These are phyloP conservation scores for Sebastes hubbsi DNA, from an alignment of 2,797 vertebrate species.

Conservation along the genomic window DNA sequence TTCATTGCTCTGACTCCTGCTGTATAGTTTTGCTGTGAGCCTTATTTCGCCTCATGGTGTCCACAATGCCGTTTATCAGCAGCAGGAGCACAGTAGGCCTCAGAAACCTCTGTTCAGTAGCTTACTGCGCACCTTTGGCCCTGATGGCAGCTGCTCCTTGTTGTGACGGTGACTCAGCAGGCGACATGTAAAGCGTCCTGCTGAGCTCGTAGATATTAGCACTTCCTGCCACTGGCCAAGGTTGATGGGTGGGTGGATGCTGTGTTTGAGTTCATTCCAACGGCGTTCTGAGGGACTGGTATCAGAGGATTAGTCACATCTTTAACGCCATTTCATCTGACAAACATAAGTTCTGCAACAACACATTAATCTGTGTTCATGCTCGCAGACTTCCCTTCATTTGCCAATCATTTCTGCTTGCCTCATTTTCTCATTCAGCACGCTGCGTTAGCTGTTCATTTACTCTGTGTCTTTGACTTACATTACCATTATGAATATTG, in stretches of 20 bases:
- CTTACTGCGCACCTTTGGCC: not conserved
- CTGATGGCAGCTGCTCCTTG: not conserved
- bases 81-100: not conserved
- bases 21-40: not conserved
- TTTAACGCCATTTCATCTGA: not conserved
- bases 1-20: not conserved
- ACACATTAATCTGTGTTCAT: not conserved
- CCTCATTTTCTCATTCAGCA: slow-evolving; percentile 21
- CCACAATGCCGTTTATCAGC: not conserved
- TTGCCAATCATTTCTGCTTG: slow-evolving; percentile 3
- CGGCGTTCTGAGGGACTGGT: not conserved
- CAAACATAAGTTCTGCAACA: not conserved
- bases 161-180: not conserved
- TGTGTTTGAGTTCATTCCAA: not conserved
- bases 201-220: not conserved
- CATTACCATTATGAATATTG: slow-evolving; percentile 45
- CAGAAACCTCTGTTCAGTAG: not conserved
- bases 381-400: not conserved
- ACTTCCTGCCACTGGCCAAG: not conserved
- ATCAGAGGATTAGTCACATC: not conserved
- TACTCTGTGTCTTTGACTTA: slow-evolving; percentile 20
- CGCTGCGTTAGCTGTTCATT: slow-evolving; percentile 25
- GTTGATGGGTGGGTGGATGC: not conserved
- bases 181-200: not conserved
- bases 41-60: not conserved